Evolutionary conservation across 2,797 vertebrate species (phyloP).

Genomic region (Lithobates sylvaticus): DNA sequence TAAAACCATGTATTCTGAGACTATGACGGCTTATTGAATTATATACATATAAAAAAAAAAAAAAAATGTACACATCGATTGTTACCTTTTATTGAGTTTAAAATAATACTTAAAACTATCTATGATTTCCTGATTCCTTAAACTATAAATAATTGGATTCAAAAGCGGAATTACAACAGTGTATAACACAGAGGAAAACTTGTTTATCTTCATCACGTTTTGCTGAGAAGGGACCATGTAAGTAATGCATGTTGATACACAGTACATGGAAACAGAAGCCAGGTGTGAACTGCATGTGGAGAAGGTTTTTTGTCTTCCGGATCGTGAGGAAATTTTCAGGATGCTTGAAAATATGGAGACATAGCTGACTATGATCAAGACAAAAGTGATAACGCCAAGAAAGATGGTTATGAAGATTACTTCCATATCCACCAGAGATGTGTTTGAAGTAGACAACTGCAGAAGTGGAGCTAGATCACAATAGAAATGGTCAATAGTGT

Average conservation of each 20-base stretch:
- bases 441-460: not conserved
- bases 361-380: constrained; percentile 20
- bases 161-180: too few relatives aligned
- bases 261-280: constrained; percentile 17
- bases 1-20: too few relatives aligned
- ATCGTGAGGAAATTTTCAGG: not conserved
- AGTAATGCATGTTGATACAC: not conserved
- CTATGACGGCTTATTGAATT: too few relatives aligned
- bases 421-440: not conserved
- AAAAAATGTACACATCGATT: too few relatives aligned
- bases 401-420: not conserved
- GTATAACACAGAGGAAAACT: not conserved
- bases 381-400: not conserved
- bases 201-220: not conserved
- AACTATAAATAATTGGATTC: too few relatives aligned
- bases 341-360: constrained; percentile 4
- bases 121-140: too few relatives aligned
- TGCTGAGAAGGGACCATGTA: constrained; percentile 13
- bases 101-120: too few relatives aligned
- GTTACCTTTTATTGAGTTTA: too few relatives aligned
- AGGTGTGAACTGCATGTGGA: constrained; percentile 24
- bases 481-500: too few relatives aligned
- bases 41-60: too few relatives aligned
- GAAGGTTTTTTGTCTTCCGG: too few relatives aligned
- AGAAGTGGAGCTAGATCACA: too few relatives aligned